Conservation (phyloP, 2,888 invertebrate genomes). For the Agrilus mali region DNA sequence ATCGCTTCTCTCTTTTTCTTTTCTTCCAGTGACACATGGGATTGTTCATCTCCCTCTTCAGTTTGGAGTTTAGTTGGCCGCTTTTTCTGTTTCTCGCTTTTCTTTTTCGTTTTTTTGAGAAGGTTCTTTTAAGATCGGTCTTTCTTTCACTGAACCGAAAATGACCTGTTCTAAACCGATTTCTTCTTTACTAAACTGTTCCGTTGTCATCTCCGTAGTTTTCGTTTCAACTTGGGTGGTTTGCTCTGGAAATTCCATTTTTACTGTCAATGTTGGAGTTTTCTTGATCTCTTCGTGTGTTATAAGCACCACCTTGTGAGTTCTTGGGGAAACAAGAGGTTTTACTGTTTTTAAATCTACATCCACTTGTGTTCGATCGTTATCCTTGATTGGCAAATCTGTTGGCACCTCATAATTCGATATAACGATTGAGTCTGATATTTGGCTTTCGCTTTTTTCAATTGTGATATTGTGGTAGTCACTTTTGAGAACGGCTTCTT, state of each 20-base stretch:
- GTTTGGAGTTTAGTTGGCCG: neutral
- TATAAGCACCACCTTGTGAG: constrained; percentile 48
- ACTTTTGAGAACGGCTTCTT: no score
- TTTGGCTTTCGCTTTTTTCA: no score
- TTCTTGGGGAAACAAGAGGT: constrained; percentile 22
- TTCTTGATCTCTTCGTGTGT: constrained; percentile 60
- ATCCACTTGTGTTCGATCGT: no score
- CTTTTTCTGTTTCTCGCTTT: constrained; percentile 13
- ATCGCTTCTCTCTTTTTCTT: neutral
- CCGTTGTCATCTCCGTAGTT: neutral
- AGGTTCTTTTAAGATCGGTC: constrained; percentile 24
- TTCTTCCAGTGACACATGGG: no score
- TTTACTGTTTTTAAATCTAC: neutral
- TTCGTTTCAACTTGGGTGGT: neutral
- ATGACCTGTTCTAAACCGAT: constrained; percentile 41
- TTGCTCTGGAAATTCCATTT: constrained; percentile 42
- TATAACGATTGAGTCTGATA: no score
- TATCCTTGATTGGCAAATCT: no score
- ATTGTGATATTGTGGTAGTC: no score
- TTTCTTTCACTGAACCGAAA: constrained; percentile 49
- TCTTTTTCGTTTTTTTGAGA: constrained; percentile 5
- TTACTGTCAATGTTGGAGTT: constrained; percentile 51
- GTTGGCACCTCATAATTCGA: no score
- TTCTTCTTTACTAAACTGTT: constrained; percentile 2
- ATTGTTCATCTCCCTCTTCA: neutral